Evolutionary conservation across 1,140 invertebrate species (phyloP), one percentile per base, ranked within the genome.

Genomic region (Neuroterus valhalla): DNA sequence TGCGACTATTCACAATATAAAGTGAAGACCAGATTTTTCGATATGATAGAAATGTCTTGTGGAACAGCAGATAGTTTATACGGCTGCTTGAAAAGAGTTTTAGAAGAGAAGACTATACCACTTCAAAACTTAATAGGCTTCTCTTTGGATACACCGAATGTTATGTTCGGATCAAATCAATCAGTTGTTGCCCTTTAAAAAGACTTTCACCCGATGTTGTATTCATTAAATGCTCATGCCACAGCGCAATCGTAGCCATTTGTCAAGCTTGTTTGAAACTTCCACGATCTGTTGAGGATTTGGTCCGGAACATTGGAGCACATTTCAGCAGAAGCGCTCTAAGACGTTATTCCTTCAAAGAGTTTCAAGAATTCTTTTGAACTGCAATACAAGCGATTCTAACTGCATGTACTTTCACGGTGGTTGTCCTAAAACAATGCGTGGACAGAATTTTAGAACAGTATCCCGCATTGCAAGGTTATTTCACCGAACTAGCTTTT

Each of bases 171-270:
- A 3, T 72, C 80, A 80, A 74, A 83, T 68, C 48, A 85, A 50
- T 88, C 85, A 55, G 78, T 89, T 11, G 84, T 82, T 74, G 74
- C 75, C 48, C 62, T 72, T 10, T 75, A n/a, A 46, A 84, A 80
- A 78, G 26, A 76, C 23, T n/a, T 46, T 74, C 52, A 82, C 86
- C 67, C 75, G 81, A 15, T 78, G 76, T 31, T 69, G 88, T 2
- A 86, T 86, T 78, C n/a, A n/a, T n/a, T n/a, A n/a, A n/a, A n/a
- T 88, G 86, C 67, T 79, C 76, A 42, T 87, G 87, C 75, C 88
- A 85, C 77, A 80, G 81, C 66, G 82, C 87, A 4, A 75, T 86
- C 72, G 70, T 84, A 11, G 69, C 44, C 19, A 80, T 84, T 68
- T 82, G 75, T 5, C 78, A 86, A 71, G 85, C 85, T 19, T 86